Base-by-base conservation (phyloP, 1,140 invertebrate genomes). In the Pectinophora gossypiella region DNA sequence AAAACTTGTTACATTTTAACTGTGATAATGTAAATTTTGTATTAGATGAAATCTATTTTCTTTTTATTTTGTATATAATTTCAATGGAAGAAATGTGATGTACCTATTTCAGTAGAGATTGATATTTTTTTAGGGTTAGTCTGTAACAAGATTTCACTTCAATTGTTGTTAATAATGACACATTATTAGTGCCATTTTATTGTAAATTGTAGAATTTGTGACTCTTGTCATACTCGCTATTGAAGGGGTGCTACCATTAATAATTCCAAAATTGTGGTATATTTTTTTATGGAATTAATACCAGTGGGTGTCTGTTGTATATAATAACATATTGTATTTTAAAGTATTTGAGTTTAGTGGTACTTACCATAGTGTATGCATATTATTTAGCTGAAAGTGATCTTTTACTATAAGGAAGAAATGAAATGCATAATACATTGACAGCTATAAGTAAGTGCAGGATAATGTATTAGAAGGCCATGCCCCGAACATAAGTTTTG, bases 171-270 rank as follows among this genome's bases (percentile, higher is more conserved):
- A 40, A 40, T 40, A 66, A 84, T 83, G 78, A 88, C 83, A 88
- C 85, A 83, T 76, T 77, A 69, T 75, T 76, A 76, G 87, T 88
- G 87, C 87, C 87, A 88, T 88, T 79, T 87, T 79, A 80, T 85
- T 86, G 76, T 85, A 87, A 80, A 87, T 82, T 86, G 75, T 80
- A 82, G 70, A 75, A 76, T 71, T 81, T 85, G 85, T 88, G 85
- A 88, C 81, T 88, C 87, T 89, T 87, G 87, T 88, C 87, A 88
- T 89, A 87, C 87, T 87, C 76, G 87, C 86, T 88, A 84, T 71
- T 80, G 78, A 86, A 87, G 87, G 87, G 87, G 87, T 89, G 87
- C 87, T 89, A 89, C 87, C 87, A 87, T 86, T 78, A 79, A 88
- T 88, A 87, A 87, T 89, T 89, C 80, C 85, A 87, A 86, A 84